Base-by-base conservation (phyloP, 2,888 invertebrate species). In the Thereva nobilitata region DNA sequence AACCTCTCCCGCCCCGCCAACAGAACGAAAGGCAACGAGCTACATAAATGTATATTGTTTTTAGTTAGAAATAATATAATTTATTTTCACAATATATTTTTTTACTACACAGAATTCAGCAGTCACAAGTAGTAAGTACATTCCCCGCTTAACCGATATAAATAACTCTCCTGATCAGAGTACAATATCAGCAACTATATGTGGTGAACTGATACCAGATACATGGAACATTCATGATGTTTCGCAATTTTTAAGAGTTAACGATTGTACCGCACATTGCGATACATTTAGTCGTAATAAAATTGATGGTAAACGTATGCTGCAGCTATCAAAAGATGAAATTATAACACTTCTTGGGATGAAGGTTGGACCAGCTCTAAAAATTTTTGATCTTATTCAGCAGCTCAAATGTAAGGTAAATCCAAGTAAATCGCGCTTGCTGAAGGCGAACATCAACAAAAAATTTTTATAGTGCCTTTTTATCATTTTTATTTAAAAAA, bases 341-440 rank as follows among this genome's bases (percentile, higher is more conserved):
- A 92, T 97, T 71, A 89, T 95, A 74, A 91, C 90, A 75, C 83
- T 95, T 70, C 88, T 95, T 35, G 91, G 93, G 73, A 95, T 93
- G 86, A 96, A 95, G 85, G 95, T 97, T 68, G 96, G 96, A 1
- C 96, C 96, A 5, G 94, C 95, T 12, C 81, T 97, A 68, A 96
- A 96, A 84, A 95, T 97, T 75, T 92, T 87, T 77, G 94, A 96
- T 83, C 86, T 97, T 72, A 92, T 97, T 76, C 92, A 94, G 76
- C 93, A 95, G 78, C 84, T 96, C 63, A 94, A 93, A 83, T 89
- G 89, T 79, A 92, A 92, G 71, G 71, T 79, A 3, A 79, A 80
- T 73, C 80, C 81, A 67, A 76, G 77, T 71, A 79, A 77, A 72
- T 78, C 79, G 68, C 75, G 80, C 73, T 73, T 78, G 71, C 75